Conservation (phyloP, 2,113 vertebrate genomes). For the Dinomys branickii region DNA sequence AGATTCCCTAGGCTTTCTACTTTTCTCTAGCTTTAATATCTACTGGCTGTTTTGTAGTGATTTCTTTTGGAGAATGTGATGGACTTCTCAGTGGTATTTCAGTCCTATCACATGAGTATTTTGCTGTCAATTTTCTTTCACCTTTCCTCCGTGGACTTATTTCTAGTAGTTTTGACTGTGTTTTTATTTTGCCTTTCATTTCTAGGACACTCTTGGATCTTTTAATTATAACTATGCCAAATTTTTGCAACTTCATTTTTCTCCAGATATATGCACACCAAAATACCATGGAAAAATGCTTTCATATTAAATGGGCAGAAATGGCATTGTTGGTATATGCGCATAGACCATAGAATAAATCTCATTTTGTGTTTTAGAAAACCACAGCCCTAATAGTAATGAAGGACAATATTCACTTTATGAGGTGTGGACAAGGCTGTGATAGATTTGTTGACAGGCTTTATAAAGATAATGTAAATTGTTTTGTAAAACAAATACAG, state of each 20-base stretch:
- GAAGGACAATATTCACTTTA: background rate
- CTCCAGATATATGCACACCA: background rate
- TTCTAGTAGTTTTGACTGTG: background rate
- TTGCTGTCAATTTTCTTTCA: background rate
- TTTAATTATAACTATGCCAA: background rate
- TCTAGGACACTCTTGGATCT: background rate
- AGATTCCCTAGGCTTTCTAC: background rate
- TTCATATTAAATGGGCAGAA: background rate
- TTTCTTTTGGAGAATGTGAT: conserved; percentile 23
- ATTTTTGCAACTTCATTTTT: background rate
- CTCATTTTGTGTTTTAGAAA: background rate
- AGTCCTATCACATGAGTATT: background rate
- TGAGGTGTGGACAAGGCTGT: background rate
- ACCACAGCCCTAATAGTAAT: background rate
- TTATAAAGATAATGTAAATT: background rate
- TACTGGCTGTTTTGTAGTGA: background rate
- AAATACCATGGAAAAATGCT: background rate
- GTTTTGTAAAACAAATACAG: background rate
- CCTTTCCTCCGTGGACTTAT: background rate
- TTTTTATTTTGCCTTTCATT: conserved; percentile 23
- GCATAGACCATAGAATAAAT: background rate
- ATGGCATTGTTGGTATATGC: background rate
- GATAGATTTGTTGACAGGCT: background rate
- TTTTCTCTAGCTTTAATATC: background rate
- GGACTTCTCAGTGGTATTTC: conserved; percentile 45